Conservation (phyloP, 2,113 vertebrate genomes). For the Brachyhypopomus gauderio region DNA sequence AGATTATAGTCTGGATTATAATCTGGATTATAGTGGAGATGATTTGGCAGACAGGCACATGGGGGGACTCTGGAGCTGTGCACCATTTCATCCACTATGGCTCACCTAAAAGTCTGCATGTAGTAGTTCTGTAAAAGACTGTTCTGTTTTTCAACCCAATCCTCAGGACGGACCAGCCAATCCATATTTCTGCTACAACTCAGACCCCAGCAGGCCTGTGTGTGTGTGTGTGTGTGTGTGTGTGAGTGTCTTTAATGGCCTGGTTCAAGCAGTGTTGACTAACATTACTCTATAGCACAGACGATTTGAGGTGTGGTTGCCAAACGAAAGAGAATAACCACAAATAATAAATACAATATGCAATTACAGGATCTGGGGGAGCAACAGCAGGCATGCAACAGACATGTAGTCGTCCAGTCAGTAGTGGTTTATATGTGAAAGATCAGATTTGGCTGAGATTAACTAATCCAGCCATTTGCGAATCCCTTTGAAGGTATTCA, state of each 20-base stretch:
- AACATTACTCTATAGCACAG: not conserved
- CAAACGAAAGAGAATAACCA: not conserved
- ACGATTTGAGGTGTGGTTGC: not conserved
- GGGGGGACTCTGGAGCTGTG: no score
- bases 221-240: no score
- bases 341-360: not conserved
- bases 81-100: no score
- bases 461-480: not conserved
- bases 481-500: slow-evolving; percentile 52
- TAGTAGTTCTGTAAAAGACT: no score
- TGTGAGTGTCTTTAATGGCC: no score
- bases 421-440: not conserved
- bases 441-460: not conserved
- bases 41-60: slow-evolving; percentile 53
- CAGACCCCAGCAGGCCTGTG: no score
- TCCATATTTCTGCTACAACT: no score
- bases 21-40: slow-evolving; percentile 63
- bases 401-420: not conserved
- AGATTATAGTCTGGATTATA: slow-evolving; percentile 56
- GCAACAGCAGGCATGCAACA: not conserved
- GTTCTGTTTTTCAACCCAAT: no score
- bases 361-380: no score
- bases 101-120: no score
- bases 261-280: no score
- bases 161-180: no score